Conservation (phyloP, 2,888 invertebrate genomes). For the Drosophila prolongata region DNA sequence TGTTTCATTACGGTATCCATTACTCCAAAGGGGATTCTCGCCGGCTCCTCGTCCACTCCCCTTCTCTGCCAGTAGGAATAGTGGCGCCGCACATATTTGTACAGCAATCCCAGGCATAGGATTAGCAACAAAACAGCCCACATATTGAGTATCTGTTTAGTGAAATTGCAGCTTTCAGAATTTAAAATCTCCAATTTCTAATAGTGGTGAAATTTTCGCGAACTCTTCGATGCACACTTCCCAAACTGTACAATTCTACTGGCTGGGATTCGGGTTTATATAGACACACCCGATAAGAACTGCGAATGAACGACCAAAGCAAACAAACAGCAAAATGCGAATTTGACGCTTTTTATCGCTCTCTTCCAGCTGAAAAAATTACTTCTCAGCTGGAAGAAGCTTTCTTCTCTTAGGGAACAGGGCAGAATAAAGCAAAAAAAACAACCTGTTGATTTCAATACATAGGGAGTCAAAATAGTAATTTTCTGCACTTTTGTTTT, state of each 20-base stretch:
- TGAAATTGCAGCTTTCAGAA: too few species aligned
- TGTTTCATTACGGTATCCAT: slow-evolving; percentile 86
- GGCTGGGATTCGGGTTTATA: slow-evolving; percentile 2
- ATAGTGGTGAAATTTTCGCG: not conserved
- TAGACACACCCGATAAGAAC: slow-evolving; percentile 20
- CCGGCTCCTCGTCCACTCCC: slow-evolving; percentile 86
- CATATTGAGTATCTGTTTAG: slow-evolving; percentile 52
- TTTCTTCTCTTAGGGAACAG: slow-evolving; percentile 33
- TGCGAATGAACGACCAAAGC: not conserved
- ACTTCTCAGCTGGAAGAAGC: slow-evolving; percentile 22
- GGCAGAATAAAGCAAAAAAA: not conserved
- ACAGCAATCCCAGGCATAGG: slow-evolving; percentile 35
- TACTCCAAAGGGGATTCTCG: slow-evolving; percentile 88
- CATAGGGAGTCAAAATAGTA: too few species aligned
- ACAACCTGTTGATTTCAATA: too few species aligned
- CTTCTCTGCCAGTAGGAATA: slow-evolving; percentile 86
- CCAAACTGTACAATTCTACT: slow-evolving; percentile 8
- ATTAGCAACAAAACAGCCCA: slow-evolving; percentile 46
- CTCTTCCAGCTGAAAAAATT: slow-evolving; percentile 21
- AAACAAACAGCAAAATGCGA: not conserved
- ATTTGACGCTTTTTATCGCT: not conserved
- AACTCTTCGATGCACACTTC: not conserved
- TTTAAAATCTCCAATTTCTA: not conserved
- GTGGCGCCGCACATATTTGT: slow-evolving; percentile 47
- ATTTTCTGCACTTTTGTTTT: too few species aligned